These are phyloP conservation scores for Nannobrachium achirus DNA, from an alignment of 2,113 vertebrate genomes.

Conservation along the genomic window DNA sequence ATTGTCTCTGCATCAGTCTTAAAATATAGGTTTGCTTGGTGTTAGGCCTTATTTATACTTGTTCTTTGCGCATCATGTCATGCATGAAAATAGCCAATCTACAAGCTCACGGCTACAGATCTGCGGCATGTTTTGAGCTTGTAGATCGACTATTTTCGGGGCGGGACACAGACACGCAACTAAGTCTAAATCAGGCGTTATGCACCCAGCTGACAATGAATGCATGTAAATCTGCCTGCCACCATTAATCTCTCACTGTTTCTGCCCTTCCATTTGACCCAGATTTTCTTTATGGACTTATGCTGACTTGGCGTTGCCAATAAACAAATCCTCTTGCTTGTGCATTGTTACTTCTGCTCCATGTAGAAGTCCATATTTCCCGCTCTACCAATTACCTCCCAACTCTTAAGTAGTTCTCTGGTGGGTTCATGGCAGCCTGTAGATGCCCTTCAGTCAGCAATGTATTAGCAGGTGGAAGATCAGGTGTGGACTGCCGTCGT, in stretches of 20 bases:
- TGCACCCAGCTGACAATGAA: neutral
- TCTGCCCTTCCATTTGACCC: conserved; percentile 10
- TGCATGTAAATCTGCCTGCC: conserved; percentile 26
- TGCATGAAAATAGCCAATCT: too few species aligned
- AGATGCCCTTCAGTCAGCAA: conserved; percentile 19
- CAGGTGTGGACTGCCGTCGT: conserved; percentile 55
- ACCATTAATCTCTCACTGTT: neutral
- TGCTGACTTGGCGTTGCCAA: conserved; percentile 55
- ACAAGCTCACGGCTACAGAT: too few species aligned
- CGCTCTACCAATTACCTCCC: neutral
- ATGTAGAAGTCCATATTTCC: conserved; percentile 26
- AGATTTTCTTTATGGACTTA: conserved; percentile 4
- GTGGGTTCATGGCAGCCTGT: neutral
- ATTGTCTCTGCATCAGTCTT: neutral
- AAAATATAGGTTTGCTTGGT: neutral
- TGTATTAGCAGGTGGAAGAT: conserved; percentile 53
- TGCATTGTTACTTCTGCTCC: conserved; percentile 38
- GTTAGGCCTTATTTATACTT: too few species aligned
- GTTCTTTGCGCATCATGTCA: too few species aligned
- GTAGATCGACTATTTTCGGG: too few species aligned
- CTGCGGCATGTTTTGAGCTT: too few species aligned
- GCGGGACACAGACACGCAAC: too few species aligned
- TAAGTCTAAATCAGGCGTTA: neutral
- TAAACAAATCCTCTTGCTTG: conserved; percentile 67
- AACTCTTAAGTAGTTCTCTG: neutral